These are phyloP conservation scores for Holothuria leucospilota DNA, from an alignment of 53 echinoderm and acorn worm species.

Conservation along the genomic window DNA sequence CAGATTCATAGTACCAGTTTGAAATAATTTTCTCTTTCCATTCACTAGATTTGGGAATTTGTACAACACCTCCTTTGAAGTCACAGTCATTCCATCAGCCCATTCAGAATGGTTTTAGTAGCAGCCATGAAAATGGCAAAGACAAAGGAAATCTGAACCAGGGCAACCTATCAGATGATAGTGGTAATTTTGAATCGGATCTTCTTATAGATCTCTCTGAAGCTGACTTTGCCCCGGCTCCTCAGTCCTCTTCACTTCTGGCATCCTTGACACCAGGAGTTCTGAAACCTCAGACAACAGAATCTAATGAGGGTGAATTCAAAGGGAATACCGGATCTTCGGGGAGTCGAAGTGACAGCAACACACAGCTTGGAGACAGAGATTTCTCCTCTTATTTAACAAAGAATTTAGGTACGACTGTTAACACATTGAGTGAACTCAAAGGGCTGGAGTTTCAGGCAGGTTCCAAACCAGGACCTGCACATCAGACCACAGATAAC, in stretches of 20 bases:
- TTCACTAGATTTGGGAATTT: conserved; percentile 5
- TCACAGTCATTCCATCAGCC: conserved; percentile 22
- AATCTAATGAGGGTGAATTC: neutral
- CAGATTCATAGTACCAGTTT: too few relatives aligned
- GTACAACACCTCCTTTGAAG: neutral
- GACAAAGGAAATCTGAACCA: neutral
- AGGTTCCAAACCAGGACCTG: neutral
- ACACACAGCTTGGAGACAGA: conserved; percentile 49
- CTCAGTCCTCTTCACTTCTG: conserved; percentile 64
- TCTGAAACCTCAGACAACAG: conserved; percentile 4
- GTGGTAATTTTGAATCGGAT: conserved; percentile 61
- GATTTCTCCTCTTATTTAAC: conserved; percentile 67
- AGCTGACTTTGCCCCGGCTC: conserved; percentile 94
- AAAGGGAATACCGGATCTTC: neutral
- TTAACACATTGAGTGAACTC: conserved; percentile 35
- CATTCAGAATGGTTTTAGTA: conserved; percentile 39
- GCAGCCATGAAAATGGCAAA: neutral
- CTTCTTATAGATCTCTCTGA: conserved; percentile 90
- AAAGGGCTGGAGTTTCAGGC: conserved; percentile 17
- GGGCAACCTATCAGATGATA: conserved; percentile 52
- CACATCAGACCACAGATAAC: too few relatives aligned
- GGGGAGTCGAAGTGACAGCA: conserved; percentile 51
- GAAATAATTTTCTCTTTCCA: neutral
- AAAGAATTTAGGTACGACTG: conserved; percentile 14
- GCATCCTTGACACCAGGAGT: conserved; percentile 52